phyloP scores from a whole-genome alignment of 1,140 invertebrate species.

The Aricia agestis region DNA sequence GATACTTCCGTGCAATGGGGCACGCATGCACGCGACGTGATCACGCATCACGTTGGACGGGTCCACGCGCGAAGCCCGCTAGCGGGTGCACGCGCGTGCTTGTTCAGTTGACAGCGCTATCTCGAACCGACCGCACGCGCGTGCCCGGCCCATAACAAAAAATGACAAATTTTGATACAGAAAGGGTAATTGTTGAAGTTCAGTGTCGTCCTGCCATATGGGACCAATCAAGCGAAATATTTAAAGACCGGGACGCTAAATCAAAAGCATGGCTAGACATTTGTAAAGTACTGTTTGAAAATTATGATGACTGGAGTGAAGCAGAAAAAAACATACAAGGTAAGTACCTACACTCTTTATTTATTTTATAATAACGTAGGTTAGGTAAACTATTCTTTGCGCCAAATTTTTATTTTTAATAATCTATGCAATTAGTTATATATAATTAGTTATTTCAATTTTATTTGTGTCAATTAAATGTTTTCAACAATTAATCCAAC shows the following conservation, averaged over 20 bases:
- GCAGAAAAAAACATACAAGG: conserved; percentile 25
- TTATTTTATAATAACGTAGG: conserved; percentile 24
- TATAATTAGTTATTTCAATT: conserved; percentile 22
- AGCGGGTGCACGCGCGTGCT: conserved; percentile 27
- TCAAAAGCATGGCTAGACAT: conserved; percentile 24
- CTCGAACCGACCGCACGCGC: conserved; percentile 23
- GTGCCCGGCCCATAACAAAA: conserved; percentile 23
- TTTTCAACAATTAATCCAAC: conserved; percentile 24
- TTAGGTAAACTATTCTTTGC: conserved; percentile 23
- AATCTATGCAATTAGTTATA: conserved; percentile 22
- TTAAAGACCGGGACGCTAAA: conserved; percentile 26
- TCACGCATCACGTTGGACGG: conserved; percentile 28
- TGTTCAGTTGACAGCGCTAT: conserved; percentile 24
- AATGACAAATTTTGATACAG: conserved; percentile 22
- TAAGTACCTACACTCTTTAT: conserved; percentile 24
- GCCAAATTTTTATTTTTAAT: conserved; percentile 22
- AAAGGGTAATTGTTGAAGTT: conserved; percentile 23
- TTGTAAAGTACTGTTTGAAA: conserved; percentile 24
- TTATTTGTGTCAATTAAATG: conserved; percentile 23
- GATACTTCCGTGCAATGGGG: conserved; percentile 21
- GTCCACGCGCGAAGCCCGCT: conserved; percentile 30
- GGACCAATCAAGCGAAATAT: conserved; percentile 26
- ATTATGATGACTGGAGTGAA: conserved; percentile 24
- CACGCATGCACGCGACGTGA: conserved; percentile 21
- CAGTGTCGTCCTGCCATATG: conserved; percentile 24